phyloP scores from a whole-genome alignment of 2,113 vertebrate species.

The Tragelaphus imberbis region DNA sequence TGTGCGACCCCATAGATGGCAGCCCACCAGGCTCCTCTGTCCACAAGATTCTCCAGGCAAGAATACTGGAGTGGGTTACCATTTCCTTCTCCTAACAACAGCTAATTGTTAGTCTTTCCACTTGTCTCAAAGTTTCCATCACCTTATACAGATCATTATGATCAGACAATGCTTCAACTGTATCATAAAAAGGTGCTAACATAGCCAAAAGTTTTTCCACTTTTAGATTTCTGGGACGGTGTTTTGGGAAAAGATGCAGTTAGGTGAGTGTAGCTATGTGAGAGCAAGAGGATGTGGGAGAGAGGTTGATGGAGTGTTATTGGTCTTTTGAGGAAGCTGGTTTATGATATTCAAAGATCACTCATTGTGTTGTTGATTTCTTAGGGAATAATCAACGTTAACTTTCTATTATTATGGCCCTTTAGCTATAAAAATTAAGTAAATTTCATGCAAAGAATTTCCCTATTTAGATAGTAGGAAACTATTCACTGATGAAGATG shows the following conservation, averaged over 20 bases:
- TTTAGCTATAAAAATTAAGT: slow-evolving; percentile 70
- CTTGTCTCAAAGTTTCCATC: slow-evolving; percentile 45
- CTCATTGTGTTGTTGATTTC: slow-evolving; percentile 60
- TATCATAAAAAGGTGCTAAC: slow-evolving; percentile 61
- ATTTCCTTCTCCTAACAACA: neutral
- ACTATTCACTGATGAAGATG: slow-evolving; percentile 60
- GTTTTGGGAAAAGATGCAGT: slow-evolving; percentile 55
- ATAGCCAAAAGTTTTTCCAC: slow-evolving; percentile 61
- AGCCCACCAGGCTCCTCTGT: neutral
- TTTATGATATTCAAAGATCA: slow-evolving; percentile 63
- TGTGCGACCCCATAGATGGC: neutral
- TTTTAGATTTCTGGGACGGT: slow-evolving; percentile 41
- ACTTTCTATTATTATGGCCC: slow-evolving; percentile 67
- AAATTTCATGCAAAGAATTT: slow-evolving; percentile 66
- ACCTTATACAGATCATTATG: slow-evolving; percentile 28
- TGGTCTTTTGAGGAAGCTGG: slow-evolving; percentile 56
- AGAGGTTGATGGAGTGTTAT: slow-evolving; percentile 53
- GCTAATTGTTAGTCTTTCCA: slow-evolving; percentile 43
- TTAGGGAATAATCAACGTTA: slow-evolving; percentile 70
- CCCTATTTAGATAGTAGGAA: slow-evolving; percentile 58
- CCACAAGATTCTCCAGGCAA: neutral
- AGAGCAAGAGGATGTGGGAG: slow-evolving; percentile 16
- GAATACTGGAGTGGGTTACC: neutral
- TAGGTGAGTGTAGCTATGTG: slow-evolving; percentile 42
- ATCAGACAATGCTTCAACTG: slow-evolving; percentile 31